Evolutionary conservation across 2,888 invertebrate genomes (phyloP).

Genomic region (Gasteruption jaculator): DNA sequence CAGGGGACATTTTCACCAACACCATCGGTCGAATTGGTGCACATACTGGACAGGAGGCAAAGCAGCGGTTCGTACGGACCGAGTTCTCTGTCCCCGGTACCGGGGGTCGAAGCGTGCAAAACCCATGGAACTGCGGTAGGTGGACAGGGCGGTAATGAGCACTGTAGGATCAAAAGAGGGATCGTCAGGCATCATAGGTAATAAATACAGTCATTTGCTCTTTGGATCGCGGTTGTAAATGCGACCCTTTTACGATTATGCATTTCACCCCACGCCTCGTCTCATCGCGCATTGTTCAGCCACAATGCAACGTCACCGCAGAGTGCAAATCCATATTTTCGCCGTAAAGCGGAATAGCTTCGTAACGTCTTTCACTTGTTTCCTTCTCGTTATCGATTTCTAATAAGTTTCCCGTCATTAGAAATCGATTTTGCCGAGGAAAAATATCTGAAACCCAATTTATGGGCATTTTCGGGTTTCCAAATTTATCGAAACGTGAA

Average conservation of each 20-base stretch:
- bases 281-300: too few species aligned
- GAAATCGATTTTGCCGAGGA: neutral
- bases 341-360: too few species aligned
- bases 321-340: too few species aligned
- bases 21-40: constrained; percentile 48
- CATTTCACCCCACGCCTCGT: too few species aligned
- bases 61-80: constrained; percentile 47
- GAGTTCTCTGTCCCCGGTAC: constrained; percentile 46
- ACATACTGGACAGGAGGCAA: constrained; percentile 46
- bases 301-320: too few species aligned
- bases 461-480: too few species aligned
- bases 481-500: too few species aligned
- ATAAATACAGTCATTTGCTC: too few species aligned
- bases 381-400: neutral
- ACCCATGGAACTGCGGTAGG: constrained; percentile 46
- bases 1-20: constrained; percentile 49
- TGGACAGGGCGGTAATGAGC: constrained; percentile 44
- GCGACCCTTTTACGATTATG: too few species aligned
- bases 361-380: too few species aligned
- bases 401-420: constrained; percentile 5
- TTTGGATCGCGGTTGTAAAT: too few species aligned
- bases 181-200: constrained; percentile 50
- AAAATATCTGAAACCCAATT: constrained; percentile 21
- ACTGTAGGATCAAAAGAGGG: constrained; percentile 47
- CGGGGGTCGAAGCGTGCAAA: constrained; percentile 47